A percentile compares a stretch with the other conserved stretches of the same genome.
Evolutionary conservation across 1,140 invertebrate species (phyloP).

Genomic region (Drosophila simulans): DNA sequence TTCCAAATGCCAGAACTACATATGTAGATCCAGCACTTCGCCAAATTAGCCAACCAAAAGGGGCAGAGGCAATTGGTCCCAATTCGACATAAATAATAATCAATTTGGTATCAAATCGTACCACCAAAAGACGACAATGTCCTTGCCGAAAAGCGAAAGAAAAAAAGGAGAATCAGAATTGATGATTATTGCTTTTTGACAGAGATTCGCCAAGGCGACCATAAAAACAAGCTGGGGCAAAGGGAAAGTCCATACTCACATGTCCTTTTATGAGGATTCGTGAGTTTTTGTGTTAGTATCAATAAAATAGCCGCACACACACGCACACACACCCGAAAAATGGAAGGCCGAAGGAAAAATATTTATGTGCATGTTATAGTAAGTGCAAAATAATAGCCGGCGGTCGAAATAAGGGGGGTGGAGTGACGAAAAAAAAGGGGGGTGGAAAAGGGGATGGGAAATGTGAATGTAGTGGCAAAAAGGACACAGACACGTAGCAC

Average conservation of each 20-base stretch:
- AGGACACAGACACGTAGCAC: constrained; percentile 51
- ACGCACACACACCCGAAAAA: constrained; percentile 2
- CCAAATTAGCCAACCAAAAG: constrained; percentile 44
- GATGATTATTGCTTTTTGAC: constrained; percentile 85
- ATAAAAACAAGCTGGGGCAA: constrained; percentile 60
- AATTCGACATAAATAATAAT: constrained; percentile 79
- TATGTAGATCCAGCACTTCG: not conserved
- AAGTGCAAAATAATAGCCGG: constrained; percentile 84
- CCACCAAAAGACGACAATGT: constrained; percentile 37
- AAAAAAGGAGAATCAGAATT: constrained; percentile 79
- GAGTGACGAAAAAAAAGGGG: constrained; percentile 1
- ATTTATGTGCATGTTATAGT: constrained; percentile 84
- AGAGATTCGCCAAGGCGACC: constrained; percentile 78
- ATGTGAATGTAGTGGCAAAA: not conserved
- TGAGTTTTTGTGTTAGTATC: constrained; percentile 71
- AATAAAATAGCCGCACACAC: constrained; percentile 80
- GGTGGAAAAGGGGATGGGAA: not conserved
- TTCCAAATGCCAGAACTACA: too few relatives aligned
- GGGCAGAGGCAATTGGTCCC: constrained; percentile 22
- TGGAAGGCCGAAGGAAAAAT: constrained; percentile 60
- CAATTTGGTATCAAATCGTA: constrained; percentile 82
- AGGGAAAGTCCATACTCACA: constrained; percentile 40
- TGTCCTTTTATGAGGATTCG: constrained; percentile 55
- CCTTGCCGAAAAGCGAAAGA: constrained; percentile 22
- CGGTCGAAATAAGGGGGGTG: constrained; percentile 5